A percentile compares a stretch with the other conserved stretches of the same genome.
Evolutionary conservation across 1,140 invertebrate genomes (phyloP).

Genomic region (Sycophaga agraensis): DNA sequence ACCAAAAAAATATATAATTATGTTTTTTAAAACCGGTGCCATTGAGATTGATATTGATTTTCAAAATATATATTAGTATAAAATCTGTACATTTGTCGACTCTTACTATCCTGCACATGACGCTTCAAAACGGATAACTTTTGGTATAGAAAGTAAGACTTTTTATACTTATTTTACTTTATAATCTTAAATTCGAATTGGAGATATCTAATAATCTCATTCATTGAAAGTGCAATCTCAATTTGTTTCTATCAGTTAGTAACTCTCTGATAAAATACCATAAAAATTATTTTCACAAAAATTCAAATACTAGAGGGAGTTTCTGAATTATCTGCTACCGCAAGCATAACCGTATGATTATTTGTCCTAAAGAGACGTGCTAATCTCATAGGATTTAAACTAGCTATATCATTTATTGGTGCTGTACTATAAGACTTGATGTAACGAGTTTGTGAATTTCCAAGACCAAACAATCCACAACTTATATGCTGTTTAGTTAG

Average conservation of each 20-base stretch:
- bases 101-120: background rate
- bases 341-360: slow-evolving; percentile 85
- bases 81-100: slow-evolving; percentile 9
- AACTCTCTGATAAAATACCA: background rate
- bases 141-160: slow-evolving; percentile 11
- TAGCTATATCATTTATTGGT: slow-evolving; percentile 83
- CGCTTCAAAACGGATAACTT: background rate
- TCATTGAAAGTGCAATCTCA: slow-evolving; percentile 23
- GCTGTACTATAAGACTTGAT: slow-evolving; percentile 92
- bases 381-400: slow-evolving; percentile 82
- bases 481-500: slow-evolving; percentile 68
- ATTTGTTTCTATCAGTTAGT: slow-evolving; percentile 6
- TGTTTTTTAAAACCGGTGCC: background rate
- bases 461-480: slow-evolving; percentile 86
- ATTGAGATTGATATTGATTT: slow-evolving; percentile 9
- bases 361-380: slow-evolving; percentile 91
- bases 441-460: slow-evolving; percentile 87
- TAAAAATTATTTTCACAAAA: slow-evolving; percentile 10
- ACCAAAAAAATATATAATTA: background rate
- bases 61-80: too few relatives aligned
- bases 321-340: slow-evolving; percentile 90
- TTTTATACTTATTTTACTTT: slow-evolving; percentile 25
- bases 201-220: slow-evolving; percentile 27
- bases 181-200: slow-evolving; percentile 19
- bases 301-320: slow-evolving; percentile 84